Percentiles rank a stretch among this genome's conserved stretches.
phyloP scores from a whole-genome alignment of 2,113 vertebrate species.

The Anguilla rostrata region DNA sequence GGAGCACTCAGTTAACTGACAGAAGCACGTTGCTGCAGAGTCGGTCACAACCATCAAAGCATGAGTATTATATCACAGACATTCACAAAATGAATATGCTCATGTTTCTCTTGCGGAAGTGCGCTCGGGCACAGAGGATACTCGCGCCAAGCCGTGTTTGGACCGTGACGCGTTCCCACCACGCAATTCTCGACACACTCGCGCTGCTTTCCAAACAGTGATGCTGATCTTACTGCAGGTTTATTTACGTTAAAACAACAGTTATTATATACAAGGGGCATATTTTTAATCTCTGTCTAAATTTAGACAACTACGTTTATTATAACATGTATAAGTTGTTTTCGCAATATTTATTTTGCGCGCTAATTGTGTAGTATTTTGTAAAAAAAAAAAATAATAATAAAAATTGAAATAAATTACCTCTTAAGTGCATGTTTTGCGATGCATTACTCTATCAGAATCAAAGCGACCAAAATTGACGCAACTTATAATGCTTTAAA shows the following conservation, averaged over 20 bases:
- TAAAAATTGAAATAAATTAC: no score
- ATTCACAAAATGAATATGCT: not conserved
- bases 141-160: not conserved
- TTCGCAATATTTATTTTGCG: no score
- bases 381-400: no score
- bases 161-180: not conserved
- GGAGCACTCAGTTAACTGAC: no score
- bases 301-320: not conserved
- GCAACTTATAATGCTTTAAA: no score
- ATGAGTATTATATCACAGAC: no score
- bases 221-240: not conserved
- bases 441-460: not conserved
- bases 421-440: not conserved
- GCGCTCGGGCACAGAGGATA: not conserved
- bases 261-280: not conserved
- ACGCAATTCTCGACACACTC: not conserved
- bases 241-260: not conserved
- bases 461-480: not conserved
- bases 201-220: no score
- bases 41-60: no score
- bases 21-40: no score
- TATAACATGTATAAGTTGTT: no score
- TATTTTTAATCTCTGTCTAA: not conserved
- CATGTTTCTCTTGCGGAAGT: not conserved
- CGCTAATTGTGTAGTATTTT: no score